Percentiles rank a stretch among this genome's conserved stretches.
phyloP scores from a whole-genome alignment of 2,888 invertebrate genomes.

The Dryobotodes eremita region DNA sequence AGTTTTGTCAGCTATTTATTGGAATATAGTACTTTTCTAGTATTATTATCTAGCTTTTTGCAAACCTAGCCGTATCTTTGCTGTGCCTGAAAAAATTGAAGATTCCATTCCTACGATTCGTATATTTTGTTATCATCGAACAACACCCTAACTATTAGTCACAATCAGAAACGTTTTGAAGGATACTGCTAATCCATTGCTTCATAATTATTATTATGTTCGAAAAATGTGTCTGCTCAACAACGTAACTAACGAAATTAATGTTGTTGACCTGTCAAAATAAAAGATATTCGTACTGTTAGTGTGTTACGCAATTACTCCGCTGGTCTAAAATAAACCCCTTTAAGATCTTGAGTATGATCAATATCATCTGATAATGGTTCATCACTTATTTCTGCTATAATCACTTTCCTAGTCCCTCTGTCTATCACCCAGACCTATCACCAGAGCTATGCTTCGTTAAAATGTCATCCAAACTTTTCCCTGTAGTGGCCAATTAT shows the following conservation, averaged over 20 bases:
- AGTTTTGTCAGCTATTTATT: no score
- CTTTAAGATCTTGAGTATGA: neutral
- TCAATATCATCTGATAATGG: neutral
- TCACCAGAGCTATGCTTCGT: neutral
- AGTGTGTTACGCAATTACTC: no score
- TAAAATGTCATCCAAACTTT: neutral
- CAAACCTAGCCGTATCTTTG: neutral
- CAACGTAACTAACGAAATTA: no score
- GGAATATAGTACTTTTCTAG: no score
- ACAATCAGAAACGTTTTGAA: no score
- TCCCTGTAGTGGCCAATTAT: slow-evolving; percentile 17
- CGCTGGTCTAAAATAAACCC: neutral
- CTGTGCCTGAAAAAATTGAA: neutral
- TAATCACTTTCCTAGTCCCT: neutral
- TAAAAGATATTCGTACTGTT: no score
- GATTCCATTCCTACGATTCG: neutral
- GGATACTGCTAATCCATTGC: no score
- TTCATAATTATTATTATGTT: no score
- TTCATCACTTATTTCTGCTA: neutral
- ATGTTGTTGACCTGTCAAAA: no score
- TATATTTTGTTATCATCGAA: neutral
- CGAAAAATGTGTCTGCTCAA: no score
- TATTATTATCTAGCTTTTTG: no score
- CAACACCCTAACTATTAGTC: no score
- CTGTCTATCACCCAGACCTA: neutral